Conservation (phyloP, 2,888 invertebrate species). For the Cataglyphis altisquamis region DNA sequence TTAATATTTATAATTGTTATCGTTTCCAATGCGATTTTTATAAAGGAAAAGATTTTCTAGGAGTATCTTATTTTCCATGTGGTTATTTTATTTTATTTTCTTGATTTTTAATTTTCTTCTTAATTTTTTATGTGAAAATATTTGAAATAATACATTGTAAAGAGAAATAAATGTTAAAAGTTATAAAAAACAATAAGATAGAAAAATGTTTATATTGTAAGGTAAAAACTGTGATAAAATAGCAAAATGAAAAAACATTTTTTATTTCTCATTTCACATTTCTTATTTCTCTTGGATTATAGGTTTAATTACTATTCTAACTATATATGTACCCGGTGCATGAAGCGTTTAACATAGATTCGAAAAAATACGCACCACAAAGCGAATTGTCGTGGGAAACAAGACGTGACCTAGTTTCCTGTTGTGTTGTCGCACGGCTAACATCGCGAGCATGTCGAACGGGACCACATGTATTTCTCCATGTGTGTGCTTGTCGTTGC, state of each 20-base stretch:
- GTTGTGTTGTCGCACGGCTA: conserved; percentile 44
- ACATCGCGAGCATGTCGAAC: conserved; percentile 42
- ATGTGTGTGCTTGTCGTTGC: conserved; percentile 37
- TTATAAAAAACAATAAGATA: background rate
- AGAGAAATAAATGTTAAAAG: background rate
- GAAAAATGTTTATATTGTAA: background rate
- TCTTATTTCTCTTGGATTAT: background rate
- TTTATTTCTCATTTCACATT: background rate
- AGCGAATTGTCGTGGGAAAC: conserved; percentile 57
- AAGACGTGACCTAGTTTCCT: conserved; percentile 70
- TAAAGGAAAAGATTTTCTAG: background rate
- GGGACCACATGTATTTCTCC: conserved; percentile 56
- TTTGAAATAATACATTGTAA: background rate
- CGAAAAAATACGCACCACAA: conserved; percentile 26
- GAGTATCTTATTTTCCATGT: background rate
- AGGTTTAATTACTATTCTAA: conserved; percentile 13
- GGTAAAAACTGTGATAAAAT: background rate
- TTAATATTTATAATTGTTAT: background rate
- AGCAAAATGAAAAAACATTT: background rate
- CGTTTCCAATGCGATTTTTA: background rate
- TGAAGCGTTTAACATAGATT: conserved; percentile 36
- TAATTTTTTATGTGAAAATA: background rate
- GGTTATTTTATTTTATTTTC: background rate
- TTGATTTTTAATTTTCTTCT: background rate
- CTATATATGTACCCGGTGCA: background rate